Percentiles rank a stretch among this genome's conserved stretches.
These are phyloP conservation scores for Leucophenga varia DNA, from an alignment of 1,140 invertebrate species.

Conservation along the genomic window DNA sequence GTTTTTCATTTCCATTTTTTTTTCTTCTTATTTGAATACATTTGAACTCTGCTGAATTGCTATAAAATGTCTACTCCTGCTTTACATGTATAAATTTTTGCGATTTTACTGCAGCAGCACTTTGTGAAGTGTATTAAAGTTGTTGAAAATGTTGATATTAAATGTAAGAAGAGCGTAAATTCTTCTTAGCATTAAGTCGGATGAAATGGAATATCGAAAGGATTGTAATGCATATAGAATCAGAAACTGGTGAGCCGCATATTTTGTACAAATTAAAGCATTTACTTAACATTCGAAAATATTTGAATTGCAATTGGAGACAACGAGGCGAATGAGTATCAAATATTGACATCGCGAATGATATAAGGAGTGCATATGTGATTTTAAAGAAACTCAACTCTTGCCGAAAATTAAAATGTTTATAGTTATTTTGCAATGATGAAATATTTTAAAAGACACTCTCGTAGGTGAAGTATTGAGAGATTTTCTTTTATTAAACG, in stretches of 20 bases:
- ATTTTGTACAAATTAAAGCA: conserved; percentile 48
- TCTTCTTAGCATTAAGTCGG: conserved; percentile 47
- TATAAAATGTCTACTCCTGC: neutral
- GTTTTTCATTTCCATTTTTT: neutral
- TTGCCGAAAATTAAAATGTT: no score
- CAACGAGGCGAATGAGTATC: conserved; percentile 19
- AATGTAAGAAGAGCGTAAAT: no score
- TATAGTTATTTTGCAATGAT: no score
- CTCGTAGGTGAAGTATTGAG: no score
- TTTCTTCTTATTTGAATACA: conserved; percentile 50
- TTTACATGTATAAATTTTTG: conserved; percentile 13
- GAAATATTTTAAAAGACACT: no score
- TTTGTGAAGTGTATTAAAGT: conserved; percentile 16
- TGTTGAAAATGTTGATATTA: conserved; percentile 46
- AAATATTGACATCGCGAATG: no score
- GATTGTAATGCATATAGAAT: no score
- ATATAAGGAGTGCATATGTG: no score
- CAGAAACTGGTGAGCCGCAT: no score
- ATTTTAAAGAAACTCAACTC: no score
- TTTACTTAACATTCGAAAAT: conserved; percentile 49
- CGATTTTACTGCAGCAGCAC: conserved; percentile 15
- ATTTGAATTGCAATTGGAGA: conserved; percentile 51
- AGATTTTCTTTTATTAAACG: no score
- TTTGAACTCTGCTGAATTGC: conserved; percentile 47
- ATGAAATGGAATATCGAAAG: conserved; percentile 3